A percentile compares a stretch with the other conserved stretches of the same genome.
phyloP scores from a whole-genome alignment of 1,140 invertebrate genomes.

The Pseudobourletiella spinata region DNA sequence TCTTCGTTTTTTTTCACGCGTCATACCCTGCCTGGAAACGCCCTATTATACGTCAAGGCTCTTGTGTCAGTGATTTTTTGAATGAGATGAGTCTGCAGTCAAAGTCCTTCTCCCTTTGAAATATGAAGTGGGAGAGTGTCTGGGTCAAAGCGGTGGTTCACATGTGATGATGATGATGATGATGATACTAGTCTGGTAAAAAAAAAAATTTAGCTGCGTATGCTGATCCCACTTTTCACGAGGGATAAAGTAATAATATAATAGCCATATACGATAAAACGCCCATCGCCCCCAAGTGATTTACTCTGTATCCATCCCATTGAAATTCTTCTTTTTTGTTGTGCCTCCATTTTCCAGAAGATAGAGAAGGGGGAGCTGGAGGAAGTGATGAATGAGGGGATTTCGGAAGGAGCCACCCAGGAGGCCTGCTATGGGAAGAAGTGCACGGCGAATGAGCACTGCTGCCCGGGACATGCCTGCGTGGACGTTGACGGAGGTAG shows the following conservation, averaged over 20 bases:
- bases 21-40: no score
- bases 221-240: not conserved
- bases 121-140: no score
- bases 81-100: no score
- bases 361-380: conserved; percentile 35
- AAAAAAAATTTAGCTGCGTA: not conserved
- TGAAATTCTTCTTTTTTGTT: conserved; percentile 46
- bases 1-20: no score
- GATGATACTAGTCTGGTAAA: not conserved
- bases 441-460: conserved; percentile 55
- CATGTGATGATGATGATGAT: not conserved
- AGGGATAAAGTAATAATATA: no score
- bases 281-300: not conserved
- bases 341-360: conserved; percentile 23
- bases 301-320: not conserved
- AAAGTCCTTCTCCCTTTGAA: no score
- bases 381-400: conserved; percentile 32
- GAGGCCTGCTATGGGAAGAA: conserved; percentile 31
- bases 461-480: conserved; percentile 63
- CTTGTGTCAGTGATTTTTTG: no score
- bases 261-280: not conserved
- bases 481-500: conserved; percentile 62
- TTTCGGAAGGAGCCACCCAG: conserved; percentile 16
- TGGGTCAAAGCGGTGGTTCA: no score
- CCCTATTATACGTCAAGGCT: no score